These are phyloP conservation scores for Delichon dasypus DNA, from an alignment of 2,797 vertebrate genomes.

Conservation along the genomic window DNA sequence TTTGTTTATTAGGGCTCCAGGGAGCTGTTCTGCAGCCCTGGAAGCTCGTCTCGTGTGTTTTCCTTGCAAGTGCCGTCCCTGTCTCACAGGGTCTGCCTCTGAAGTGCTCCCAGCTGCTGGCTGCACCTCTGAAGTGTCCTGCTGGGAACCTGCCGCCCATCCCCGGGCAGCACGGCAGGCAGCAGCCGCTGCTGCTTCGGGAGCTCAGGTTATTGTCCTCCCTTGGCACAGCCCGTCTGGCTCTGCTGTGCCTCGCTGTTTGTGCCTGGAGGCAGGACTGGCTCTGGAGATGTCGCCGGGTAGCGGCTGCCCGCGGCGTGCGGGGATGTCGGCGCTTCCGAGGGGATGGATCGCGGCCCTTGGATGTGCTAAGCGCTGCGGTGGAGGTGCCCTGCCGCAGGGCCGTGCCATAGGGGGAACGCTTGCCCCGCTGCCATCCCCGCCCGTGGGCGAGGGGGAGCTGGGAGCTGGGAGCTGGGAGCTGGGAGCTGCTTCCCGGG, in stretches of 20 bases:
- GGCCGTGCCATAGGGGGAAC: not conserved
- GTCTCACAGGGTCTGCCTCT: not conserved
- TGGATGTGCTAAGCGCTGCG: not conserved
- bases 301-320: not conserved
- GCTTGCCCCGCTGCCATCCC: accelerated
- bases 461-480: not conserved
- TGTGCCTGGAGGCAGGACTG: not conserved
- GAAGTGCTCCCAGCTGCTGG: slow-evolving; percentile 38
- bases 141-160: not conserved
- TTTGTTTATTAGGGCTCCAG: slow-evolving; percentile 27
- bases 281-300: not conserved
- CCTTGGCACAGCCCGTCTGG: not conserved
- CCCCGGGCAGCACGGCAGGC: not conserved
- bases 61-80: not conserved
- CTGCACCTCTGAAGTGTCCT: not conserved
- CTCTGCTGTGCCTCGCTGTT: not conserved
- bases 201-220: not conserved
- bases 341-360: not conserved
- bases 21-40: not conserved
- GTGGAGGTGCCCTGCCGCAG: not conserved
- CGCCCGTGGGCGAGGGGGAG: not conserved
- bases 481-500: not conserved
- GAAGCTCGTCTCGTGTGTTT: not conserved
- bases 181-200: not conserved
- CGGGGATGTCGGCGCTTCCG: not conserved